Evolutionary conservation across 2,797 vertebrate species (phyloP).

Genomic region (Periophthalmus magnuspinnatus): DNA sequence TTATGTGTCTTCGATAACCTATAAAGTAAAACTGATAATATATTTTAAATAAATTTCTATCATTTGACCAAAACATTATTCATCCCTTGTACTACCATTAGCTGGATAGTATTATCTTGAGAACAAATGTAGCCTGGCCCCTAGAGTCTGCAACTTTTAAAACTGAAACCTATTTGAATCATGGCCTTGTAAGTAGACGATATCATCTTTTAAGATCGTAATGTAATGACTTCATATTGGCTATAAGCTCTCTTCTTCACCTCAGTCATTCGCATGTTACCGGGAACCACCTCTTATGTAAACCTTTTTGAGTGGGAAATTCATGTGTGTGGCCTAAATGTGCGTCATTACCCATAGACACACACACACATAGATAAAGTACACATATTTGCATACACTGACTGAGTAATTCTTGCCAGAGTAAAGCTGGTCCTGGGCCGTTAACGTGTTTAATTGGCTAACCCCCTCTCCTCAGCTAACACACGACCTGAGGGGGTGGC

Average conservation of each 20-base stretch:
- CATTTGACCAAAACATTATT: background rate
- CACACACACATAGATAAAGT: conserved; percentile 31
- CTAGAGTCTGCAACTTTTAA: conserved; percentile 37
- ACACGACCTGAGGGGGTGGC: conserved; percentile 28
- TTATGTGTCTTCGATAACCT: too few species aligned
- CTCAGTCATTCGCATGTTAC: conserved; percentile 58
- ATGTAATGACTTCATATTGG: conserved; percentile 53
- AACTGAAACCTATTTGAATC: conserved; percentile 44
- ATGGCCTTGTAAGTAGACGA: conserved; percentile 33
- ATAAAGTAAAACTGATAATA: too few species aligned
- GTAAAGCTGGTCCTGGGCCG: conserved; percentile 59
- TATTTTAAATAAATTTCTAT: background rate
- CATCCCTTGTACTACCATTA: background rate
- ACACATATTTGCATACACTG: conserved; percentile 67
- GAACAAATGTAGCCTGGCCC: conserved; percentile 6
- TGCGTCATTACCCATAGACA: conserved; percentile 9
- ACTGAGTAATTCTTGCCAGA: conserved; percentile 60
- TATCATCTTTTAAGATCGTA: conserved; percentile 51
- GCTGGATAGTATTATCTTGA: background rate
- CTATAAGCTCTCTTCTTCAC: conserved; percentile 52
- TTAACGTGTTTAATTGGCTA: conserved; percentile 58
- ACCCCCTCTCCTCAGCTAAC: conserved; percentile 24
- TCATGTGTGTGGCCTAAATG: conserved; percentile 13
- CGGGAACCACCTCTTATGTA: conserved; percentile 46
- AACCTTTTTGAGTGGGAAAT: conserved; percentile 32